Conservation (phyloP, 2,113 vertebrate genomes). For the Balaenoptera acutorostrata region DNA sequence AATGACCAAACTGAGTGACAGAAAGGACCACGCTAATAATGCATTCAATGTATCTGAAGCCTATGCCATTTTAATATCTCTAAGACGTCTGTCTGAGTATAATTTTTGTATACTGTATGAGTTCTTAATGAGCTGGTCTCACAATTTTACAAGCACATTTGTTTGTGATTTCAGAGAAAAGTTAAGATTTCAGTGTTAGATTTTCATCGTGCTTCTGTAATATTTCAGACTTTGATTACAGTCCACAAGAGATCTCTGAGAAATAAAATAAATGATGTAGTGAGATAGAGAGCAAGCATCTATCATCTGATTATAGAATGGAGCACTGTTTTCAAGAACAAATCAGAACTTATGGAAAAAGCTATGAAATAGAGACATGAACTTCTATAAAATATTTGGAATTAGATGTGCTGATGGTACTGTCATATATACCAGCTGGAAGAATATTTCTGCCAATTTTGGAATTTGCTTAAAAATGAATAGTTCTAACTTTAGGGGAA, state of each 20-base stretch:
- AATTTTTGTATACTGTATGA: not conserved
- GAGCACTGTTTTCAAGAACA: not conserved
- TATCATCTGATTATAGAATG: not conserved
- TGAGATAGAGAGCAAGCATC: not conserved
- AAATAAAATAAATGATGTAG: not conserved
- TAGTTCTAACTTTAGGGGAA: not conserved
- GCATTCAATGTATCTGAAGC: not conserved
- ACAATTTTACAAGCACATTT: not conserved
- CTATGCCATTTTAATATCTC: not conserved
- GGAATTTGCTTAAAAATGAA: not conserved
- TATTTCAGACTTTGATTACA: not conserved
- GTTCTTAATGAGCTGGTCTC: not conserved
- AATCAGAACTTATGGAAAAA: slow-evolving; percentile 11
- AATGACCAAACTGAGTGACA: not conserved
- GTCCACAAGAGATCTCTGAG: not conserved
- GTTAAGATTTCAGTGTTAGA: not conserved
- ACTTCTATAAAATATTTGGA: not conserved
- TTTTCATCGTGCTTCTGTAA: not conserved
- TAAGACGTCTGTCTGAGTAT: not conserved
- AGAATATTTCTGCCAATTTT: slow-evolving; percentile 13
- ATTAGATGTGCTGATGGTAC: not conserved
- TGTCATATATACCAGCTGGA: not conserved
- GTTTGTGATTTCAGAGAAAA: not conserved
- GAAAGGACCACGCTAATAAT: not conserved
- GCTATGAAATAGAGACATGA: not conserved